Base-by-base conservation (phyloP, 2,888 invertebrate genomes). In the Pecten maximus region DNA sequence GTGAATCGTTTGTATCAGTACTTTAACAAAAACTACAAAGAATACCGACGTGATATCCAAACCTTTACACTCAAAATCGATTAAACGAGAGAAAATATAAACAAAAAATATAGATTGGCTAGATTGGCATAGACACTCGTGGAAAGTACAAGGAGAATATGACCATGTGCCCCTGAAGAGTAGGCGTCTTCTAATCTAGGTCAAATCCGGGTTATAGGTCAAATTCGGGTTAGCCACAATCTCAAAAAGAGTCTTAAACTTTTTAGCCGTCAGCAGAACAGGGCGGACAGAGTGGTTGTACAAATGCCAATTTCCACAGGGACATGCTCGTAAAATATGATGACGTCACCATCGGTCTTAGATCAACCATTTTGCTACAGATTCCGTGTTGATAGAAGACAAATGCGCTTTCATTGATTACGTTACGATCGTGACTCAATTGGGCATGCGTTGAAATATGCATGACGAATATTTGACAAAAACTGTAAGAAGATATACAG, bases 361-460 rank as follows among this genome's bases (percentile, higher is more conserved):
- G 28, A 74, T 74, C 74, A 35, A 35, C 74, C 3, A 0, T 74
- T 74, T 3, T 35, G 74, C 10, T 74, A 35, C 74, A 10, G 74
- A 35, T 74, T 74, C 23, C 35, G 10, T 74, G 74, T 74, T 15
- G 35, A 74, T 6, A 35, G 3, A 28, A 35, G 74, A 74, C 74
- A 74, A 74, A 74, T 28, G 15, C 19, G 1, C 74, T 35, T 35
- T 35, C 74, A 74, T 74, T 15, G 35, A 28, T 35, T 74, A 35
- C 74, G 74, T 74, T 74, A 74, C 74, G 74, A 35, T 74, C 35
- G 74, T 74, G 74, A 74, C 74, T 74, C 35, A 74, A 74, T 74
- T 16, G 35, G 35, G 35, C 74, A 74, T 74, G 74, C 12, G 12
- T 28, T 35, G 16, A 74, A 74, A 28, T 35, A 28, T 8, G 10